Conservation (phyloP, 2,797 vertebrate species). For the Tapera naevia region DNA sequence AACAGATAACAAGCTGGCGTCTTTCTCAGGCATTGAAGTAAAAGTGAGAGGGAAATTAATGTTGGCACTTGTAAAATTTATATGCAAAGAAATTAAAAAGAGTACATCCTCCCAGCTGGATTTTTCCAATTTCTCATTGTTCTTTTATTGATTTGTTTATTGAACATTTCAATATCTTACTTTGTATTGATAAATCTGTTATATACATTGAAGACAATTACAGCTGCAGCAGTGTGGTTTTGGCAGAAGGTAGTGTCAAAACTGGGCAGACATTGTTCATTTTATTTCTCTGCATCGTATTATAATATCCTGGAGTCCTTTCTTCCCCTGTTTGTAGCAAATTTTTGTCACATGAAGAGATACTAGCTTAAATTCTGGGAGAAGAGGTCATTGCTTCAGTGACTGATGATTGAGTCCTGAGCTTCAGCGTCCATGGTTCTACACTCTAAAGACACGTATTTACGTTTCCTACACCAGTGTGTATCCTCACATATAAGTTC, state of each 20-base stretch:
- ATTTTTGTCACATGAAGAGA: not conserved
- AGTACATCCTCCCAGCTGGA: not conserved
- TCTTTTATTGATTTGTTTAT: not conserved
- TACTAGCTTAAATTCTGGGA: not conserved
- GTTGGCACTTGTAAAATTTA: not conserved
- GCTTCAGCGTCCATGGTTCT: not conserved
- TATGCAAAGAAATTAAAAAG: not conserved
- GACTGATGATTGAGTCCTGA: not conserved
- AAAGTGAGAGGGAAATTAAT: not conserved
- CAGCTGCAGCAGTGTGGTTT: not conserved
- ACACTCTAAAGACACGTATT: not conserved
- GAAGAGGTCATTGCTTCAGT: not conserved
- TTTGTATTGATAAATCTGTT: not conserved
- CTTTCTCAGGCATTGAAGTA: not conserved
- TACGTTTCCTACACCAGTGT: not conserved
- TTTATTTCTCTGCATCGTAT: not conserved
- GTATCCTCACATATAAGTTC: not conserved
- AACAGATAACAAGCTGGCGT: not conserved
- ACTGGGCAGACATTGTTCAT: not conserved
- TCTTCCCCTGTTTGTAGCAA: not conserved
- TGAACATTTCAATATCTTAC: not conserved
- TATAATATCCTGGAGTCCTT: not conserved
- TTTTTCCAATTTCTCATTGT: not conserved
- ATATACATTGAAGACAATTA: not conserved
- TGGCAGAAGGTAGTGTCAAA: not conserved